Base-by-base conservation (phyloP, 2,113 vertebrate species). In the Osmerus eperlanus region DNA sequence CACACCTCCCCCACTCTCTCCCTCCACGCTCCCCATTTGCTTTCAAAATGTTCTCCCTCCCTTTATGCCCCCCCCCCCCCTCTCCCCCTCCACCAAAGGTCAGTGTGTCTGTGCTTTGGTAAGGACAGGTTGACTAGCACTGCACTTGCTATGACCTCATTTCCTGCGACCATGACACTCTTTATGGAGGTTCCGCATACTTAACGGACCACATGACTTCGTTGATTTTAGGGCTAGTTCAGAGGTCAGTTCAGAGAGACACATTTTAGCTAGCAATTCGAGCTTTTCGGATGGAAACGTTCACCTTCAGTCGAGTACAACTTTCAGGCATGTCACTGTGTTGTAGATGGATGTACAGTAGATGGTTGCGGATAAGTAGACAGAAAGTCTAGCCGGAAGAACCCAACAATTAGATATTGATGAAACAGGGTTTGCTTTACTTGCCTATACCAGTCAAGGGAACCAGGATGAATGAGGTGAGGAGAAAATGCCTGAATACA, bases 131-230 rank as follows among this genome's bases (percentile, higher is more conserved):
- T 90, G 90, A 90, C 89, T 91, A 79, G 87, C 88, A 81, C 84
- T 87, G 82, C 77, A 89, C 83, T 86, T 84, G 85, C 90, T 91
- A 91, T 92, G 91, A 91, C 88, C 88, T 93, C 90, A 93, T 92
- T 92, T 92, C 89, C 91, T 90, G 84, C 91, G 90, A 90, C 90
- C 90, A 91, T 75, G 85, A 86, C 87, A 90, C 88, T 85, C 87
- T 91, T 92, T 91, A 92, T 91, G 90, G 85, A 84, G 87, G 84
- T 87, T 88, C 87, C 88, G 87, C 84, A 78, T 88, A n/a, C n/a
- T n/a, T n/a, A n/a, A n/a, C n/a, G n/a, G n/a, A n/a, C n/a, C n/a
- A n/a, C n/a, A n/a, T n/a, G n/a, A 86, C 81, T 88, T 89, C 91
- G 91, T 91, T 89, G 86, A 71, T 85, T 87, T 87, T 88, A 87